Base-by-base conservation (phyloP, 2,113 vertebrate genomes). In the Aythya baeri region DNA sequence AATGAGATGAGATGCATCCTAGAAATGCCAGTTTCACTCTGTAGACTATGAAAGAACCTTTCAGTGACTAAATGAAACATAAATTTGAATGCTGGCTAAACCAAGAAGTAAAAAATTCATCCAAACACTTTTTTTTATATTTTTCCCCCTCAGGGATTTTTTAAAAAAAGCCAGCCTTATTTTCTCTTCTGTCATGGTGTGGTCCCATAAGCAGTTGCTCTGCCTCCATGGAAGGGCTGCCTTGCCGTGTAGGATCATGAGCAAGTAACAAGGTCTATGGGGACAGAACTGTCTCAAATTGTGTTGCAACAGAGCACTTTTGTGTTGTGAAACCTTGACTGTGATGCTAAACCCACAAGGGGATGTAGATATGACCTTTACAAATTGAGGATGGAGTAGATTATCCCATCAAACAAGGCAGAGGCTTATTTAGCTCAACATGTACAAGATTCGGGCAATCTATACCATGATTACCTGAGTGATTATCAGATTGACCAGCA, bases 21-120 rank as follows among this genome's bases (percentile, higher is more conserved):
- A 63, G 73, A 91, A 92, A 91, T 86, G 70, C 15, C 83, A 75
- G 43, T 59, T 93, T 78, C 34, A 75, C 86, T 81, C 77, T 86
- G 61, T 38, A 86, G 86, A 10, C 54, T 67, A 7, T 41, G 62
- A 68, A 92, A 92, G 11, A 29, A 92, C 22, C 65, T 79, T 65
- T 54, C 78, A 49, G n/a, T 59, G 68, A 79, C 36, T 67, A 86
- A 63, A 36, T 83, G 67, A 59, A 93, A 84, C 43, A 57, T 23
- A 65, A 78, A 84, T 91, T 38, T 93, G 83, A 86, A 63, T 34
- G 46, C 32, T 83, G 38, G 31, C 36, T 91, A 88, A 91, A 83
- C 3, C 21, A 77, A 86, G 41, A 90, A 68, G 44, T 55, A 52
- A 81, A 93, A 62, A 36, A 5, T 55, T 41, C 36, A 94, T 62